phyloP scores from a whole-genome alignment of 1,140 invertebrate genomes.

The Planococcus citri region DNA sequence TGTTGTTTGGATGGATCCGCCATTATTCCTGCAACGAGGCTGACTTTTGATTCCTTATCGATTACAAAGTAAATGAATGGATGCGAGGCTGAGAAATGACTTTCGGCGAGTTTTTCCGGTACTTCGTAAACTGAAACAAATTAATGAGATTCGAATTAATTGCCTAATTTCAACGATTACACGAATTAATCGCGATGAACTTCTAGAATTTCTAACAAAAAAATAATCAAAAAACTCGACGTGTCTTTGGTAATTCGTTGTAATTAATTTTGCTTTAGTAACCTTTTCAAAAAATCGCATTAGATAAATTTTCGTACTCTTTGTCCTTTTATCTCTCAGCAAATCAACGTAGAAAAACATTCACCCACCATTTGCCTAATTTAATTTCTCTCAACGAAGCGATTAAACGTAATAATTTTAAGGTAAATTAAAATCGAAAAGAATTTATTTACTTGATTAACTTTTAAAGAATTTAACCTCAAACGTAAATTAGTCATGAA shows the following conservation, averaged over 20 bases:
- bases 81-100: slow-evolving; percentile 52
- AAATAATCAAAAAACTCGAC: too few relatives aligned
- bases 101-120: slow-evolving; percentile 24
- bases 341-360: too few relatives aligned
- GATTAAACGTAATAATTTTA: neutral
- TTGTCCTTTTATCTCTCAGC: too few relatives aligned
- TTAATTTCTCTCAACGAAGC: neutral
- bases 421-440: neutral
- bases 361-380: too few relatives aligned
- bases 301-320: too few relatives aligned
- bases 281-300: too few relatives aligned
- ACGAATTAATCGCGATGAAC: neutral
- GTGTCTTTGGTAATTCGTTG: too few relatives aligned
- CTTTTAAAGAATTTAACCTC: neutral
- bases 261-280: too few relatives aligned
- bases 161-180: neutral
- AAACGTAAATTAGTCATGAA: neutral
- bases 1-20: slow-evolving; percentile 45
- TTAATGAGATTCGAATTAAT: neutral
- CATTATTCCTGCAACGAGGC: slow-evolving; percentile 63
- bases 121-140: slow-evolving; percentile 25
- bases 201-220: neutral
- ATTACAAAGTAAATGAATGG: slow-evolving; percentile 72
- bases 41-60: slow-evolving; percentile 58
- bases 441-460: neutral